Conservation (phyloP, 2,888 invertebrate genomes). For the Bembecia ichneumoniformis region DNA sequence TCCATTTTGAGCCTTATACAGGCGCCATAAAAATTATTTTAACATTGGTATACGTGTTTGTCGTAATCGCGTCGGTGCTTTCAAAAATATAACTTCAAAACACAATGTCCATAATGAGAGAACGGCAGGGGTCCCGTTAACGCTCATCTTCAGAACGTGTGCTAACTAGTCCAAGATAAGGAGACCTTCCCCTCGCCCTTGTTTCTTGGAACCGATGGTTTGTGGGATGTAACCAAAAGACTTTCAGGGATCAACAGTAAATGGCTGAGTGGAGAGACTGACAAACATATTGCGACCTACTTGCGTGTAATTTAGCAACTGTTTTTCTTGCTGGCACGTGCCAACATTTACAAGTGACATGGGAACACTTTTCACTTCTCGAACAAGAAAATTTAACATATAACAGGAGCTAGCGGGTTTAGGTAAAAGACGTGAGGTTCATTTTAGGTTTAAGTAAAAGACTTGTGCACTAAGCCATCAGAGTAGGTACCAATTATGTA, state of each 20-base stretch:
- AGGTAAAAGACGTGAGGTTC: too few species aligned
- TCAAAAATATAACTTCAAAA: slow-evolving; percentile 25
- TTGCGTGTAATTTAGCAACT: slow-evolving; percentile 41
- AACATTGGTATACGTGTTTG: slow-evolving; percentile 9
- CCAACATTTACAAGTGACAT: slow-evolving; percentile 20
- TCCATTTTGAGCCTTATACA: not conserved
- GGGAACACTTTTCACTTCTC: slow-evolving; percentile 11
- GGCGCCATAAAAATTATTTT: not conserved
- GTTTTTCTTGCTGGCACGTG: slow-evolving; percentile 34
- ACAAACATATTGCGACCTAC: slow-evolving; percentile 42
- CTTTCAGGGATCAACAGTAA: slow-evolving; percentile 27
- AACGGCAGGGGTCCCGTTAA: slow-evolving; percentile 39
- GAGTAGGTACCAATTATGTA: too few species aligned
- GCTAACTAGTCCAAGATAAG: slow-evolving; percentile 22
- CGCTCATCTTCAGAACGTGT: slow-evolving; percentile 39
- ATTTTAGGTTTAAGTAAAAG: too few species aligned
- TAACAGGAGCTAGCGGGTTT: too few species aligned
- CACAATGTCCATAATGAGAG: slow-evolving; percentile 38
- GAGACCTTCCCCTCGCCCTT: slow-evolving; percentile 23
- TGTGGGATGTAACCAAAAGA: slow-evolving; percentile 39
- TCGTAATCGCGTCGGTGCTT: slow-evolving; percentile 21
- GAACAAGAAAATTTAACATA: too few species aligned
- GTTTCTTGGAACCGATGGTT: slow-evolving; percentile 12
- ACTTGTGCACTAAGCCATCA: too few species aligned
- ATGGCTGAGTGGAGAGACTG: slow-evolving; percentile 33